Conservation (phyloP, 2,797 vertebrate genomes). For the Manis javanica region DNA sequence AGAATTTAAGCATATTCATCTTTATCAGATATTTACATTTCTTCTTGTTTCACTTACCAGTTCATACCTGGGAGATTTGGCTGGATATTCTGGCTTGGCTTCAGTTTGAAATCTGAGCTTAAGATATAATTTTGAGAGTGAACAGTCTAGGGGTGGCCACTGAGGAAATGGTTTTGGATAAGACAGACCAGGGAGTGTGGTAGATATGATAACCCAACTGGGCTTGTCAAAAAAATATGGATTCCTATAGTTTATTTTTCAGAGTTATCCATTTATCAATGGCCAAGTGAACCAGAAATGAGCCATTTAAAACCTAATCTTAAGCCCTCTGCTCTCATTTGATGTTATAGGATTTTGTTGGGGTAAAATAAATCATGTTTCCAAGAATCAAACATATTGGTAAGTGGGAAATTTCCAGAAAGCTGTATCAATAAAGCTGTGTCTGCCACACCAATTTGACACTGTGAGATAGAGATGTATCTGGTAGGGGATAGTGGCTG, state of each 20-base stretch:
- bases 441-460: slow-evolving; percentile 80
- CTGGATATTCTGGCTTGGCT: not conserved
- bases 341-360: slow-evolving; percentile 59
- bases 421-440: slow-evolving; percentile 81
- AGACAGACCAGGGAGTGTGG: not conserved
- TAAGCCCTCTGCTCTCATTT: slow-evolving; percentile 64
- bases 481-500: slow-evolving; percentile 76
- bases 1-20: not conserved
- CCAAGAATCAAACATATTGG: slow-evolving; percentile 68
- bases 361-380: slow-evolving; percentile 64
- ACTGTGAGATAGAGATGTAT: slow-evolving; percentile 78
- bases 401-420: slow-evolving; percentile 79
- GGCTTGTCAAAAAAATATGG: not conserved
- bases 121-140: not conserved
- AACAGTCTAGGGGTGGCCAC: not conserved
- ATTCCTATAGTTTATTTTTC: slow-evolving; percentile 42
- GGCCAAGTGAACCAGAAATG: slow-evolving; percentile 59
- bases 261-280: slow-evolving; percentile 59
- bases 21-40: not conserved
- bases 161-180: not conserved
- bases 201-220: not conserved
- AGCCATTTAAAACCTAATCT: slow-evolving; percentile 61
- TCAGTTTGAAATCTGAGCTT: slow-evolving; percentile 43
- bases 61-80: not conserved
- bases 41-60: slow-evolving; percentile 30